These are phyloP conservation scores for Stigmatopora argus DNA, from an alignment of 2,113 vertebrate species.

Conservation along the genomic window DNA sequence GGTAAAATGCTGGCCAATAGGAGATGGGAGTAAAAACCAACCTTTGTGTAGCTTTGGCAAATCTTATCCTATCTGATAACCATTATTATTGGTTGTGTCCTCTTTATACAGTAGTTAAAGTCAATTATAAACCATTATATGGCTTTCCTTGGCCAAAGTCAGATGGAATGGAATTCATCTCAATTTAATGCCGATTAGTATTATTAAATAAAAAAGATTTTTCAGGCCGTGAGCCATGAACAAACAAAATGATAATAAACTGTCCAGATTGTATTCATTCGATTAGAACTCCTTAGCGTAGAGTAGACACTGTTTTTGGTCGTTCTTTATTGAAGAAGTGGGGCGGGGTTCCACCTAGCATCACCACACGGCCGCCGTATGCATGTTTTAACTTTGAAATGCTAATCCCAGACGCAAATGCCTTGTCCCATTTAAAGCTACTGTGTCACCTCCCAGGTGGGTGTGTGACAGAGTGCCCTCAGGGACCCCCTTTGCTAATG, in stretches of 20 bases:
- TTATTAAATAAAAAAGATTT: background rate
- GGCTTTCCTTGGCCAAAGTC: background rate
- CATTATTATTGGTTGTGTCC: no score
- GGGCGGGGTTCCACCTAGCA: conserved; percentile 21
- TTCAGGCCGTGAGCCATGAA: background rate
- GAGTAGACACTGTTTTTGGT: background rate
- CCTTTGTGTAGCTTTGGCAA: no score
- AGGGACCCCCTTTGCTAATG: conserved; percentile 62
- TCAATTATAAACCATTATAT: no score
- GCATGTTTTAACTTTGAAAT: conserved; percentile 66
- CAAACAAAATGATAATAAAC: background rate
- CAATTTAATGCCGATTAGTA: background rate
- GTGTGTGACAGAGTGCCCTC: conserved; percentile 61
- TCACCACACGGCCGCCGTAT: conserved; percentile 36
- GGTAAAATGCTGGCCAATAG: conserved; percentile 2
- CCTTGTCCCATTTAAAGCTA: conserved; percentile 72
- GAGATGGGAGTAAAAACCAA: background rate
- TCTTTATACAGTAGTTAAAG: no score
- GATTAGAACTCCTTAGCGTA: background rate
- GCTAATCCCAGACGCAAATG: conserved; percentile 66
- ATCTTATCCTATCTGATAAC: no score
- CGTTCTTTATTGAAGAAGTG: background rate
- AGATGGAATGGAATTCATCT: background rate
- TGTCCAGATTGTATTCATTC: background rate
- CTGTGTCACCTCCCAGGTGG: conserved; percentile 67